Base-by-base conservation (phyloP, 1,140 invertebrate species). In the Hyles euphorbiae region DNA sequence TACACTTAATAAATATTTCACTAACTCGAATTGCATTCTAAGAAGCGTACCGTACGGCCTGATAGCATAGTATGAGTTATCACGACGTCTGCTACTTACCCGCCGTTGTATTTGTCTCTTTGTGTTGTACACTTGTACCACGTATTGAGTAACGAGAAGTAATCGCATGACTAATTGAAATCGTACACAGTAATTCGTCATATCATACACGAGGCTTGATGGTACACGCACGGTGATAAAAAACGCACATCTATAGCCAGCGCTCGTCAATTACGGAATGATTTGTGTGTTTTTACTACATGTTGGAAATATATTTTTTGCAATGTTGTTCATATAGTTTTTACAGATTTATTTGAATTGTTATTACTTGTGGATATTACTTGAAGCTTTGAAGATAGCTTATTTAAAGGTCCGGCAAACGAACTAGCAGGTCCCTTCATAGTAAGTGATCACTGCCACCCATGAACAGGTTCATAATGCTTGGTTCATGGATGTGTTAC, bases 1-100 rank as follows among this genome's bases (percentile, higher is more conserved):
- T 86, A 81, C 72, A 70, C 74, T 76, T 76, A 78, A 81, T 87
- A 87, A 81, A 82, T 81, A 83, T 76, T 74, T 81, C 70, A 77
- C 59, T 67, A 76, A 77, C 74, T 81, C 68, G 70, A 68, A 74
- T 81, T 73, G 80, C 76, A 66, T 87, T 84, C 83, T 76, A 65
- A 81, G 81, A 87, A 87, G 53, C 62, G 64, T 58, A 59, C 60
- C 36, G 53, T 46, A 52, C 33, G 63, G 60, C 64, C 69, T 40
- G 70, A 78, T 78, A 81, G 67, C 68, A 61, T 58, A 66, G 53
- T 56, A 67, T 74, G 74, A 83, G 63, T 80, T 77, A 77, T 63
- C 54, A 65, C 60, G 63, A 67, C 62, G 71, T 75, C 68, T 67
- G 70, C 70, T 73, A 66, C 63, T 74, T 74, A 54, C 62, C 51